Conservation (phyloP, 2,888 invertebrate species). For the Cerastoderma edule region DNA sequence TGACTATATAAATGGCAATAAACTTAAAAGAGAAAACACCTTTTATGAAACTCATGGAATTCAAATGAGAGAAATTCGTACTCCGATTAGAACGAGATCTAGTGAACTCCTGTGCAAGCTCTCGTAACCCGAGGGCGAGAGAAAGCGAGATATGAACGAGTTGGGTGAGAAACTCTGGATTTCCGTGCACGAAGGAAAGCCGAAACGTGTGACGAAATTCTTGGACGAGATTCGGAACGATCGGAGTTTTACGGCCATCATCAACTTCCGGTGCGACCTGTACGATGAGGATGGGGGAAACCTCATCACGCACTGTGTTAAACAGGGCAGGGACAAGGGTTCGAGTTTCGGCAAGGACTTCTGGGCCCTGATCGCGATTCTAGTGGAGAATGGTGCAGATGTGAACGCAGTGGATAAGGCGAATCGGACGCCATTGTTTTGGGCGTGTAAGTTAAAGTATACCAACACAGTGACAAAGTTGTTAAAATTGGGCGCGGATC, state of each 20-base stretch:
- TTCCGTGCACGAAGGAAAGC: conserved; percentile 55
- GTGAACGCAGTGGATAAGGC: conserved; percentile 64
- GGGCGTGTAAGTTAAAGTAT: conserved; percentile 63
- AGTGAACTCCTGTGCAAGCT: neutral
- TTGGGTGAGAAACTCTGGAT: conserved; percentile 61
- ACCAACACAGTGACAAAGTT: conserved; percentile 46
- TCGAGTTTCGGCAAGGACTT: conserved; percentile 58
- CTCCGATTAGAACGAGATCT: neutral
- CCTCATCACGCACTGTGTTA: conserved; percentile 62
- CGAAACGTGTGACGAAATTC: conserved; percentile 52
- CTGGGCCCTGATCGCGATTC: conserved; percentile 54
- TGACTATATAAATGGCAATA: neutral
- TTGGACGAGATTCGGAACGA: conserved; percentile 42
- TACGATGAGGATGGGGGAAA: conserved; percentile 67
- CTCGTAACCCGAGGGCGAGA: neutral
- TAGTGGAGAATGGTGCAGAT: conserved; percentile 63
- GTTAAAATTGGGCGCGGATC: conserved; percentile 61
- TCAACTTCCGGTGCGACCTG: conserved; percentile 59
- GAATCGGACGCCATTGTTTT: conserved; percentile 62
- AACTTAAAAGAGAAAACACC: neutral
- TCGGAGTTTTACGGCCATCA: conserved; percentile 34
- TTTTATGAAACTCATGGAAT: neutral
- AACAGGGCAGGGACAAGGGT: conserved; percentile 59
- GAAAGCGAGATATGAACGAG: conserved; percentile 18
- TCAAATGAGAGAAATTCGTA: neutral